phyloP scores from a whole-genome alignment of 1,140 invertebrate species.

The Capitella teleta region DNA sequence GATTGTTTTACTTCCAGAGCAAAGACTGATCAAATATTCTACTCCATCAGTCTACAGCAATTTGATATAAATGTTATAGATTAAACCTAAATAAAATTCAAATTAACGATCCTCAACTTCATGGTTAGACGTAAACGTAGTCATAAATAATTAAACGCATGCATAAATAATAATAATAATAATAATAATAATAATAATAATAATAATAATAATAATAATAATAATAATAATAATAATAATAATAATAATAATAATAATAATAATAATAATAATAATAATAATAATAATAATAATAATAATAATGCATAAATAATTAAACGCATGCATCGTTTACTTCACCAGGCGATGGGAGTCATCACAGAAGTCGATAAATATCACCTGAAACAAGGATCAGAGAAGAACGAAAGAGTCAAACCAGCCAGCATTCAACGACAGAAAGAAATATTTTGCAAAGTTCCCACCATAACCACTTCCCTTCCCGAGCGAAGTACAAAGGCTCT shows the following conservation, averaged over 20 bases:
- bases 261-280: not conserved
- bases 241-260: not conserved
- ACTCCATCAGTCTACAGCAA: no score
- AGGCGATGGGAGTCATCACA: not conserved
- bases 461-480: no score
- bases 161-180: not conserved
- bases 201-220: not conserved
- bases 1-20: not conserved
- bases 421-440: conserved; percentile 3
- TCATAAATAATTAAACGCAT: no score
- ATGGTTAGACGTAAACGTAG: no score
- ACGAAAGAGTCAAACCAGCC: conserved; percentile 1
- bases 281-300: not conserved
- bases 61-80: no score
- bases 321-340: not conserved
- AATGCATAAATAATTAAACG: not conserved
- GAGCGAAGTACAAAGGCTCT: no score
- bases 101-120: no score
- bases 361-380: not conserved
- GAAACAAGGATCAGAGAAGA: not conserved
- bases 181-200: not conserved
- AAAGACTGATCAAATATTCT: not conserved
- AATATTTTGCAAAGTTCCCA: conserved; percentile 1
- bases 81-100: no score
- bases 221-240: not conserved